Base-by-base conservation (phyloP, 2,113 vertebrate genomes). In the Entelurus aequoreus region DNA sequence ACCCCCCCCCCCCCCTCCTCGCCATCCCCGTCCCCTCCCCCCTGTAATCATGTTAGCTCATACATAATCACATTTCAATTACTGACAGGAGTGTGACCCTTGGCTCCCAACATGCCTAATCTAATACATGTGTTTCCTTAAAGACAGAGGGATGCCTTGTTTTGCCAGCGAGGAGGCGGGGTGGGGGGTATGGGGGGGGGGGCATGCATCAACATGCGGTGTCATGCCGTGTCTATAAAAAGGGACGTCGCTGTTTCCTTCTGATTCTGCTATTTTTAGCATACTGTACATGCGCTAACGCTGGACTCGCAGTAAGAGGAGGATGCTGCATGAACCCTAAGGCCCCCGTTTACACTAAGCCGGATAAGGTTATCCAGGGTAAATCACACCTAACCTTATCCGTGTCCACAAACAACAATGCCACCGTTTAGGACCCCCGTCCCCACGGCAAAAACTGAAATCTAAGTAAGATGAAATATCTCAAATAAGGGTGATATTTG, bases 51-150 rank as follows among this genome's bases (percentile, higher is more conserved):
- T 65, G 87, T 88, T 88, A 91, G 86, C 86, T 89, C 87, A 81
- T 88, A 80, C 84, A 87, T 86, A 89, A 90, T 87, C 79, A 21
- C 80, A 89, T 88, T 89, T 88, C 85, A 88, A 90, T 89, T 89
- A 89, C 84, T 87, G 86, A 89, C 87, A 88, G 82, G 84, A 88
- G 81, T 83, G 83, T 87, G 87, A 90, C 88, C 85, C 79, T 74
- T 76, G 73, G 84, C 80, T 86, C 85, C 75, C 71, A 81, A 84
- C 84, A 68, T 63, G 64, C 68, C 81, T 88, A 90, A 91, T 90
- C 82, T 83, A 89, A 89, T 84, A 86, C 89, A 90, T 79, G 79
- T 90, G 88, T 86, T 88, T 86, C 84, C 78, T 69, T 42, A 68
- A 76, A 84, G 82, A 89, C 86, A 87, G 84, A 87, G 82, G 77